Base-by-base conservation (phyloP, 2,113 vertebrate species). In the Takifugu flavidus region DNA sequence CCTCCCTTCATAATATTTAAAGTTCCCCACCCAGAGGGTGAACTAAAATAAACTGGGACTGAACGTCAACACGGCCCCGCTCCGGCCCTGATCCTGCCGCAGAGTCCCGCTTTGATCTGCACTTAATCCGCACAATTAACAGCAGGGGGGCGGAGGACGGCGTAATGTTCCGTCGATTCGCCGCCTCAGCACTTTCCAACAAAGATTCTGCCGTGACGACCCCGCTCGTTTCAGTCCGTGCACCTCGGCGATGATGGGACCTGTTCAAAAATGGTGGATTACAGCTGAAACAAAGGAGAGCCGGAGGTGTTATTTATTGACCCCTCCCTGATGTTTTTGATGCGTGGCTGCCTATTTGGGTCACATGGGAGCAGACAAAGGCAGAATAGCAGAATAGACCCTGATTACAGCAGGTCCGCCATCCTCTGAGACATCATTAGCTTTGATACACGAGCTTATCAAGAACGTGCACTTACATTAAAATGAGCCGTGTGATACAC, bases 1-100 rank as follows among this genome's bases (percentile, higher is more conserved):
- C 78, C 79, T 86, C 70, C 74, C 80, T 87, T 87, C 84, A 89
- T 82, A 91, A 90, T 90, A 87, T 88, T 89, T 89, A 74, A 75
- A 89, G 85, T 85, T 89, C 82, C 79, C 82, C 79, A 82, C 73
- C 86, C 82, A 84, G 62, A 85, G 82, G 73, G 79, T 79, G 72
- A 87, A 89, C 78, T 78, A 84, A 88, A 89, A 86, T 79, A 87
- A 89, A 88, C 75, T 75, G 44, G 12, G 63, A 75, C 65, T 51
- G 79, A 82, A 76, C 66, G 64, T 83, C 81, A 85, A 87, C 86
- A 82, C 6, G 58, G 70, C 50, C 69, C 27, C 5, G 56, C 70
- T 59, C 49, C n/a, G 65, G 68, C 60, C 63, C 73, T 66, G 70
- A 78, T 78, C 78, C 80, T 45, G 49, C 70, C 73, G 49, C 67